Base-by-base conservation (phyloP, 2,113 vertebrate genomes). In the Nannospalax galili region DNA sequence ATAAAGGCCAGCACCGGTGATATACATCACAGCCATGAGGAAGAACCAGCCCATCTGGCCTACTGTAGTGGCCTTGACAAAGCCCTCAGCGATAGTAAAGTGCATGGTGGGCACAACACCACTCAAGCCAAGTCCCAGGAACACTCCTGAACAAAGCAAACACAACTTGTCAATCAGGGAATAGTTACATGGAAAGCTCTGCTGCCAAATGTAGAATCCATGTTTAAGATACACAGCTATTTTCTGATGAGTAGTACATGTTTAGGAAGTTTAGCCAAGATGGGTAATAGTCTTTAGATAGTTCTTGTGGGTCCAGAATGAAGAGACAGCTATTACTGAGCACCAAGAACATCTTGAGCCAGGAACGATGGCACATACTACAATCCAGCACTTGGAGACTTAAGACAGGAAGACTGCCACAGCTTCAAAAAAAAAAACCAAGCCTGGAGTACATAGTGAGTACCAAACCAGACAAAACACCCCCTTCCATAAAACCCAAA, bases 41-140 rank as follows among this genome's bases (percentile, higher is more conserved):
- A 99, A 99, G 97, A 99, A 99, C 99, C 99, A 99, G 97, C 99
- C 99, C 99, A 99, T 99, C 98, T 99, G 99, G 70, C 99, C 99
- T 1, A 99, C 99, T 0, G 99, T 99, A 95, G 99, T 99, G 94
- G 99, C 99, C 97, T 99, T 99, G n/a, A 99, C 99, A 26, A 99
- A 99, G 74, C 99, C 99, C 95, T 99, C 99, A 0, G 99, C 99
- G 0, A 99, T 99, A 70, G 99, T 99, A 98, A 99, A 99, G 98
- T 99, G 99, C 99, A 99, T 99, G 92, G 99, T 99, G 93, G 99
- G 99, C 82, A 99, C 99, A 28, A 99, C 99, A 1, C 99, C 99
- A 3, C 99, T 99, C 92, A 99, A 97, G 88, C 99, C 99, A 64
- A 99, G 99, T 90, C 99, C 99, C 98, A 99, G 98, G 82, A 99